Base-by-base conservation (phyloP, 2,797 vertebrate species). In the Lerista edwardsae region DNA sequence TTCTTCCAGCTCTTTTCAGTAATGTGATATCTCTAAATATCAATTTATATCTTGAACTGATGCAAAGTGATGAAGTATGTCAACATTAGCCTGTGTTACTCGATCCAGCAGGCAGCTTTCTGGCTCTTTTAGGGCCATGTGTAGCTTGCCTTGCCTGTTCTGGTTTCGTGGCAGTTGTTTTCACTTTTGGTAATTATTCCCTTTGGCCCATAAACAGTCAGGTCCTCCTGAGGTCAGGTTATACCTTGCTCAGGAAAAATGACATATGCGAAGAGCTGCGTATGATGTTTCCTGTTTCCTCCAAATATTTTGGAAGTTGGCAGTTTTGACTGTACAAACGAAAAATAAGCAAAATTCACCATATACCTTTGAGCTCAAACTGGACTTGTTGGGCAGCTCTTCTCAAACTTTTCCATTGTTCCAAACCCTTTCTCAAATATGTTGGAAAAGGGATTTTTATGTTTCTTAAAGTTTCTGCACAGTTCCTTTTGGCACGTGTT, bases 151-250 rank as follows among this genome's bases (percentile, higher is more conserved):
- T 75, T 36, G 59, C 73, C 84, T 69, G 82, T 9, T 85, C 77
- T 83, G 82, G 59, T 79, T 91, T 91, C 82, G 79, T 82, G 68
- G 83, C 57, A 0, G 2, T 83, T 80, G 64, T 89, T 91, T 93
- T 93, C 83, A 47, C 84, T 92, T 85, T 51, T 75, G 55, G 12
- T 84, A 86, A 80, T 39, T 87, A 83, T 91, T 93, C 86, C 89
- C 91, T 61, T 83, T 4, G 34, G 90, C 82, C 81, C 1, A 0
- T 75, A 84, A 87, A 86, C 90, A 51, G 83, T 82, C 27, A 79
- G 88, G 92, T 91, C 90, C 83, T 2, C 9, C 41, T 82, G 88
- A 93, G 90, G 90, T 93, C 92, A 93, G 85, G 83, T 89, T 87
- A 2, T 90, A 90, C 89, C 80, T 92, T 51, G 75, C 86, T 82